phyloP scores from a whole-genome alignment of 2,888 invertebrate genomes.

The Parelbella ahira region DNA sequence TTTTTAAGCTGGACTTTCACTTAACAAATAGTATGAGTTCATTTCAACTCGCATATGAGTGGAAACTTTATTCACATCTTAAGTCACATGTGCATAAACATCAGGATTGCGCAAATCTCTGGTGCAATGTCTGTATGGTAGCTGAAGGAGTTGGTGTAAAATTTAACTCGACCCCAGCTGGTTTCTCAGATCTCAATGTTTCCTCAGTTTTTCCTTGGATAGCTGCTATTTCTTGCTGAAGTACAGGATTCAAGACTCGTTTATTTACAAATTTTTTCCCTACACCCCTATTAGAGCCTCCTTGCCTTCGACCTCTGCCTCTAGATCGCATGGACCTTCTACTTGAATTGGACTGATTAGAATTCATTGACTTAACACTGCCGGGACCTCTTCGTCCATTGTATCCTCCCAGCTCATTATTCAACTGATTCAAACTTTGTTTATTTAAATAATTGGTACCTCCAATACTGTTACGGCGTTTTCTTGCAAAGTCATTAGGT shows the following conservation, averaged over 20 bases:
- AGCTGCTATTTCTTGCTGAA: slow-evolving; percentile 71
- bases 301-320: slow-evolving; percentile 57
- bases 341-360: slow-evolving; percentile 55
- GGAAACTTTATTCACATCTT: too few species aligned
- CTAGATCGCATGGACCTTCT: slow-evolving; percentile 44
- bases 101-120: slow-evolving; percentile 63
- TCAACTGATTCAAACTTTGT: slow-evolving; percentile 62
- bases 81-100: too few species aligned
- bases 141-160: slow-evolving; percentile 63
- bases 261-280: slow-evolving; percentile 64
- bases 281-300: slow-evolving; percentile 53
- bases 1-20: too few species aligned
- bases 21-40: too few species aligned
- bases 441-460: slow-evolving; percentile 60
- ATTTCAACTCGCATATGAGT: too few species aligned
- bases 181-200: slow-evolving; percentile 29
- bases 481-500: slow-evolving; percentile 63
- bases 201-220: slow-evolving; percentile 63
- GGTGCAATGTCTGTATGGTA: slow-evolving; percentile 65
- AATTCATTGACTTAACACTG: slow-evolving; percentile 68
- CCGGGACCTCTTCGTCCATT: slow-evolving; percentile 60
- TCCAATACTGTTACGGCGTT: slow-evolving; percentile 67
- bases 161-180: slow-evolving; percentile 40
- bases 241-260: slow-evolving; percentile 59
- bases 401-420: slow-evolving; percentile 57